These are phyloP conservation scores for Prolemur simus DNA, from an alignment of 2,113 vertebrate genomes.

Conservation along the genomic window DNA sequence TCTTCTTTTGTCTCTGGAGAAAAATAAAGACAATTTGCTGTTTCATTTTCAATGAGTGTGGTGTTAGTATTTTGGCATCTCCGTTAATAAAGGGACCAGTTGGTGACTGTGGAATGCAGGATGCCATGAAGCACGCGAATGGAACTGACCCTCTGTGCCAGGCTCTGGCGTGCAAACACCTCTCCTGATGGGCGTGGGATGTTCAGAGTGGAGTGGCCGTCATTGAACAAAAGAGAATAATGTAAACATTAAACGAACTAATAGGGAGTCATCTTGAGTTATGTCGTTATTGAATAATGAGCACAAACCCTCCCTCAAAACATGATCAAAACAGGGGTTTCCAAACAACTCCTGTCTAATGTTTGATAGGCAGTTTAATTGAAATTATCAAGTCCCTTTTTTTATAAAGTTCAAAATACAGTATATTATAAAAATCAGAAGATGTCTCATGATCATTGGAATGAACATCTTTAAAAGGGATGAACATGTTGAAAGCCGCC, in stretches of 20 bases:
- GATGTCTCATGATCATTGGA: neutral
- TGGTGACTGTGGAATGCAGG: neutral
- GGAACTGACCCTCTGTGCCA: rapidly evolving
- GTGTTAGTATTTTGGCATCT: neutral
- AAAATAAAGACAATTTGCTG: neutral
- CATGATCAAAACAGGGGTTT: neutral
- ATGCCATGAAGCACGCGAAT: neutral
- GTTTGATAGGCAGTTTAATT: neutral
- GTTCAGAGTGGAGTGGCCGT: too few species aligned
- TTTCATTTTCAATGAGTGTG: neutral
- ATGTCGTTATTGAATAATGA: neutral
- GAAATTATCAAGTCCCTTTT: neutral
- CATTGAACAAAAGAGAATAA: neutral
- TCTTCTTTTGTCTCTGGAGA: neutral
- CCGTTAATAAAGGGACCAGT: neutral
- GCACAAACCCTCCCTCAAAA: neutral
- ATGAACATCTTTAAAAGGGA: neutral
- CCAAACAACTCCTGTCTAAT: neutral
- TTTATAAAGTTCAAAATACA: neutral
- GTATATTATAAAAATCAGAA: neutral
- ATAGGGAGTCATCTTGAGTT: too few species aligned
- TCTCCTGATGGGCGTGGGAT: neutral
- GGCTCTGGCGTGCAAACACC: too few species aligned
- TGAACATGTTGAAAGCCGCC: neutral
- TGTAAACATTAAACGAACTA: neutral